Conservation (phyloP, 2,113 vertebrate species). For the Ctenodactylus gundi region DNA sequence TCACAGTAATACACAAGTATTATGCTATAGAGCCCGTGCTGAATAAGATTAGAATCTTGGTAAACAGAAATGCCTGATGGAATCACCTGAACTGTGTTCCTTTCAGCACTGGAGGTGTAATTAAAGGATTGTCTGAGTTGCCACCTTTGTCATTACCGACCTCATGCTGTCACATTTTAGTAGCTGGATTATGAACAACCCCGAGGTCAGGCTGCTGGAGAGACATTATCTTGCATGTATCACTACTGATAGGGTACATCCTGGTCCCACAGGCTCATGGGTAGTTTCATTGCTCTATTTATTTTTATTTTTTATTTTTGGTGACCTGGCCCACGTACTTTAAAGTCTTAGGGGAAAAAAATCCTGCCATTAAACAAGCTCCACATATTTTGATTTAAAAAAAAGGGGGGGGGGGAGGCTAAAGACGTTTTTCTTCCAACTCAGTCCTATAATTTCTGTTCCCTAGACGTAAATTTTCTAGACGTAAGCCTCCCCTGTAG, state of each 20-base stretch:
- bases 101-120: constrained; percentile 4
- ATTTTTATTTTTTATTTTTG: background rate
- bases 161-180: background rate
- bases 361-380: constrained; percentile 60
- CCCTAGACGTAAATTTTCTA: constrained; percentile 77
- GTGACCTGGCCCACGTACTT: background rate
- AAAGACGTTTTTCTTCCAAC: constrained; percentile 54
- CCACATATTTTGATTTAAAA: constrained; percentile 60
- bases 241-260: background rate
- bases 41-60: background rate
- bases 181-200: background rate
- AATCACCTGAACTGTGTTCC: constrained; percentile 15
- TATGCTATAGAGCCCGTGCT: background rate
- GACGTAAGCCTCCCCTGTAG: constrained; percentile 60
- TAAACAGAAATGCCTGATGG: background rate
- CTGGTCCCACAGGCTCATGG: background rate
- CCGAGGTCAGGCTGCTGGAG: background rate
- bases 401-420: background rate
- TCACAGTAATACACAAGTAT: background rate
- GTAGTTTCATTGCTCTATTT: background rate
- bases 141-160: constrained; percentile 21
- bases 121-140: background rate
- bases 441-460: constrained; percentile 59
- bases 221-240: background rate
- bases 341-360: constrained; percentile 71